A percentile compares a stretch with the other conserved stretches of the same genome.
Evolutionary conservation across 1,140 invertebrate species (phyloP).

Genomic region (Asbolus verrucosus): DNA sequence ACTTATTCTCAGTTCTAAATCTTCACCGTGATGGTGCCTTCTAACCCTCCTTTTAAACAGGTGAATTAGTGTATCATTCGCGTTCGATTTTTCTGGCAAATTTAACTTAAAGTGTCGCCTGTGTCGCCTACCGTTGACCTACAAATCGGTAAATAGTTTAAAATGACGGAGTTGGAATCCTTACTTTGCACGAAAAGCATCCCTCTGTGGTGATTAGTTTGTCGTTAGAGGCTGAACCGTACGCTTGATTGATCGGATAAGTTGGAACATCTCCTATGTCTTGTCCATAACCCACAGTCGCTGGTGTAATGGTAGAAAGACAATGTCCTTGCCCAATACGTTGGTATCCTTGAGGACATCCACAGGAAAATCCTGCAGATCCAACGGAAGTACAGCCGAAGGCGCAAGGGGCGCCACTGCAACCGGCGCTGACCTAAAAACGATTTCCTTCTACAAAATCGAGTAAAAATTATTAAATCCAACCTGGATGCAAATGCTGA

Average conservation of each 20-base stretch:
- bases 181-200: constrained; percentile 90
- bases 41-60: constrained; percentile 57
- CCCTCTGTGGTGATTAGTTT: constrained; percentile 88
- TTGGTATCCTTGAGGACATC: constrained; percentile 85
- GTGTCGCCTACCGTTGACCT: constrained; percentile 66
- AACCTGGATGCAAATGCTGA: constrained; percentile 79
- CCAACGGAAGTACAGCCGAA: constrained; percentile 81
- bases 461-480: too few species aligned
- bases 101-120: constrained; percentile 53
- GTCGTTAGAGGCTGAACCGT: constrained; percentile 66
- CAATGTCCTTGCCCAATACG: constrained; percentile 78
- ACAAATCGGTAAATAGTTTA: constrained; percentile 44
- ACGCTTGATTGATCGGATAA: constrained; percentile 71
- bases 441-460: constrained; percentile 32
- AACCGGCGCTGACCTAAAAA: constrained; percentile 75
- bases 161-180: constrained; percentile 2
- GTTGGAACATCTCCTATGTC: constrained; percentile 78
- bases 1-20: constrained; percentile 69
- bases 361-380: constrained; percentile 76
- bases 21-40: constrained; percentile 66
- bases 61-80: constrained; percentile 52
- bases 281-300: constrained; percentile 66
- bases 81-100: constrained; percentile 33
- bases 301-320: constrained; percentile 79
- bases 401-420: constrained; percentile 78